These are phyloP conservation scores for Agelas oroides DNA, from an alignment of 37 sponge, comb jelly and placozoan species.

Conservation along the genomic window DNA sequence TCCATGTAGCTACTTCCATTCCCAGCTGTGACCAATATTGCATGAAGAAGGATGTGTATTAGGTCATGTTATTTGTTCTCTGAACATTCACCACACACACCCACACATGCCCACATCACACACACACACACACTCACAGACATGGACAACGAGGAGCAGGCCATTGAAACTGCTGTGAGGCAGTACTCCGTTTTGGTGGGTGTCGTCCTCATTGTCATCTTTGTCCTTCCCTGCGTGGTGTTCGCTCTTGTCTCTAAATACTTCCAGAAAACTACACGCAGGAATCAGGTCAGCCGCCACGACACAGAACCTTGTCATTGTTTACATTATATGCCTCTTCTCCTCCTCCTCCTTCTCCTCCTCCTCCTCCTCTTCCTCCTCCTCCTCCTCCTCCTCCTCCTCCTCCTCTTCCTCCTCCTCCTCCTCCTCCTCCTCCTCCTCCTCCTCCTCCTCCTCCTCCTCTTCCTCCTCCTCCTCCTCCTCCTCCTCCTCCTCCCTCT, in stretches of 20 bases:
- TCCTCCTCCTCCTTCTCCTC: constrained; percentile 6
- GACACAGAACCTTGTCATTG: not conserved
- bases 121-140: not conserved
- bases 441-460: constrained; percentile 19
- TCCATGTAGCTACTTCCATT: no score
- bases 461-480: constrained; percentile 1
- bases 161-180: not conserved
- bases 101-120: not conserved
- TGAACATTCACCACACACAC: not conserved
- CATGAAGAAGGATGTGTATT: no score
- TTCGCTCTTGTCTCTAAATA: constrained; percentile 44
- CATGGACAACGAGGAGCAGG: no score
- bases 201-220: constrained; percentile 17
- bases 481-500: not conserved
- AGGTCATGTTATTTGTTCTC: no score
- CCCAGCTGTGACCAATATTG: no score
- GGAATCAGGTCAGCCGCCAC: no score
- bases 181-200: constrained; percentile 39
- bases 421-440: constrained; percentile 1
- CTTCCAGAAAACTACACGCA: constrained; percentile 18
- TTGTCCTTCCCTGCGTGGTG: constrained; percentile 37
- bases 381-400: not conserved
- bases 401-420: constrained; percentile 14
- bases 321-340: not conserved
- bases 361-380: not conserved